Evolutionary conservation across 2,888 invertebrate species (phyloP).

Genomic region (Silvanus unidentatus): DNA sequence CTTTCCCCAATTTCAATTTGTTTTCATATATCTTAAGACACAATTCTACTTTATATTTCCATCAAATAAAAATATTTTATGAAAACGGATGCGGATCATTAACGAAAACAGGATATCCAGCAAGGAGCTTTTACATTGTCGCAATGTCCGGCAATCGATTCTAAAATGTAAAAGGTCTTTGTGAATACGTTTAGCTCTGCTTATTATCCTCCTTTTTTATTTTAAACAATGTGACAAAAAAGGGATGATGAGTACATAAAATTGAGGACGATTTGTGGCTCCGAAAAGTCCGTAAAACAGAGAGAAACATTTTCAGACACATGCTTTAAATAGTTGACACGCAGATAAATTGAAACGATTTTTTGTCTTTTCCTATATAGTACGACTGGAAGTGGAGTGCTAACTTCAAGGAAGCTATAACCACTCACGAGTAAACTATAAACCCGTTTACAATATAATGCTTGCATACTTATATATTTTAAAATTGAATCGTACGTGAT

Average conservation of each 20-base stretch:
- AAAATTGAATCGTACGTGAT: conserved; percentile 44
- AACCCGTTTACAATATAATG: conserved; percentile 48
- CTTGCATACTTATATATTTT: conserved; percentile 42
- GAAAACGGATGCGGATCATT: too few relatives aligned
- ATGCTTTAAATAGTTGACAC: conserved; percentile 6
- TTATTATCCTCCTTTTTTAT: not conserved
- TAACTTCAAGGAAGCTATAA: conserved; percentile 94
- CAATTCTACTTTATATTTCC: too few relatives aligned
- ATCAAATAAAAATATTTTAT: too few relatives aligned
- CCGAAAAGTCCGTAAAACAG: too few relatives aligned
- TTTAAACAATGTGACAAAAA: conserved; percentile 8
- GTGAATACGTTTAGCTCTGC: not conserved
- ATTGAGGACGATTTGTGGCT: too few relatives aligned
- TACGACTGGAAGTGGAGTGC: conserved; percentile 95
- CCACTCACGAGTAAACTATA: conserved; percentile 75
- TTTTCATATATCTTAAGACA: conserved; percentile 7
- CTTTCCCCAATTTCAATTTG: conserved; percentile 8
- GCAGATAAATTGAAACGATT: conserved; percentile 33
- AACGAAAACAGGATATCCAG: too few relatives aligned
- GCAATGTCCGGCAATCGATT: too few relatives aligned
- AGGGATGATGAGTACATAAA: too few relatives aligned
- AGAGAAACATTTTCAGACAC: conserved; percentile 4
- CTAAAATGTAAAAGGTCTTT: too few relatives aligned
- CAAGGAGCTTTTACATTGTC: too few relatives aligned
- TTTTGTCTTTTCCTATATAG: conserved; percentile 52